These are phyloP conservation scores for Orussus abietinus DNA, from an alignment of 1,140 invertebrate genomes.

Conservation along the genomic window DNA sequence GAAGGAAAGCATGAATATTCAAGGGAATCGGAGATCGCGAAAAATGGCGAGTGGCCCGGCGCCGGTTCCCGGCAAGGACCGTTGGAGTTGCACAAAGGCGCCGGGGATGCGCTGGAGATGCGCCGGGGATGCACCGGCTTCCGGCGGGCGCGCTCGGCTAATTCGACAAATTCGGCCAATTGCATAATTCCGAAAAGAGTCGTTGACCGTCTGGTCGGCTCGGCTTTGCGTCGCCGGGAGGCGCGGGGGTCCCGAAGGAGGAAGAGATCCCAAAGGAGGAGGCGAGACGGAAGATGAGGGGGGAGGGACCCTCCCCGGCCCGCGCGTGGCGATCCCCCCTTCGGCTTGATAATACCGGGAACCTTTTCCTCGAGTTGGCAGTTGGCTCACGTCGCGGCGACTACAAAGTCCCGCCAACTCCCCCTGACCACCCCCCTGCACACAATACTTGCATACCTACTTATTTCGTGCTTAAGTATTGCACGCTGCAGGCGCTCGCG, in stretches of 20 bases:
- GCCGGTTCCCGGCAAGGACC: too few relatives aligned
- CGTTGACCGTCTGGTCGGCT: slow-evolving; percentile 9
- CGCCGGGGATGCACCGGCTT: too few relatives aligned
- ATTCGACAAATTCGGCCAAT: slow-evolving; percentile 9
- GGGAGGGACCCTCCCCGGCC: background rate
- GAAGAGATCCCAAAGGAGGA: background rate
- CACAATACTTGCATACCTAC: background rate
- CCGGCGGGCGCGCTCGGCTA: slow-evolving; percentile 9
- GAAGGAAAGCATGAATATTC: too few relatives aligned
- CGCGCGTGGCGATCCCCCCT: background rate
- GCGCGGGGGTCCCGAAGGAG: too few relatives aligned
- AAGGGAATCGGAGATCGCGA: too few relatives aligned
- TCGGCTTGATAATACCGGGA: background rate
- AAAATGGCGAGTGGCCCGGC: too few relatives aligned
- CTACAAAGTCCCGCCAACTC: slow-evolving; percentile 11
- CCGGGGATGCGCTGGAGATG: too few relatives aligned
- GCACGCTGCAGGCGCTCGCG: slow-evolving; percentile 13
- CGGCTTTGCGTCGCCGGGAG: too few relatives aligned
- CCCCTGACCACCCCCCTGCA: background rate
- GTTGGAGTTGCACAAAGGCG: too few relatives aligned
- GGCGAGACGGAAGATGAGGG: slow-evolving; percentile 1
- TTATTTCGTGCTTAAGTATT: slow-evolving; percentile 1
- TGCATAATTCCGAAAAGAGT: slow-evolving; percentile 13
- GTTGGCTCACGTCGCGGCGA: slow-evolving; percentile 9
- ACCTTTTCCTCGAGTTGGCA: slow-evolving; percentile 8